Evolutionary conservation across 1,140 invertebrate genomes (phyloP).

Genomic region (Brachionus asplanchnoidis): DNA sequence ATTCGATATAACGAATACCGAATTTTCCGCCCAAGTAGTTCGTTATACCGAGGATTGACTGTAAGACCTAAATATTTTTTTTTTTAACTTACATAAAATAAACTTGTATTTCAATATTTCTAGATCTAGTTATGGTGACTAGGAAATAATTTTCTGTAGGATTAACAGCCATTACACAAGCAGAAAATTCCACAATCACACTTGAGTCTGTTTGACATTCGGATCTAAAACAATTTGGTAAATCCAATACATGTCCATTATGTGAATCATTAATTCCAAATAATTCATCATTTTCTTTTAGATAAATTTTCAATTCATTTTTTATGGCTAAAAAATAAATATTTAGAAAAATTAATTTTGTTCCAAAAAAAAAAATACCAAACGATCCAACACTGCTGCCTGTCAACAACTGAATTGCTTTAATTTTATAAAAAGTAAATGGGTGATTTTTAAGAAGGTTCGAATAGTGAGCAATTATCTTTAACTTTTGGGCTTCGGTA

Average conservation of each 20-base stretch:
- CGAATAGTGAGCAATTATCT: background rate
- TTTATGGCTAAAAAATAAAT: background rate
- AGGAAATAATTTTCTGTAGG: background rate
- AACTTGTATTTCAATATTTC: background rate
- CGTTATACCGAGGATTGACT: no score
- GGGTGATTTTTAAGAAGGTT: background rate
- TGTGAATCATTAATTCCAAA: background rate
- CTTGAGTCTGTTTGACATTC: background rate
- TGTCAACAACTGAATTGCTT: background rate
- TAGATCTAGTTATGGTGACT: background rate
- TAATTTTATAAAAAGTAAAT: constrained; percentile 3
- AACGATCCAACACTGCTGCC: background rate
- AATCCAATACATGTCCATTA: background rate
- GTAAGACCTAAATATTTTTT: background rate
- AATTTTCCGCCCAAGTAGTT: no score
- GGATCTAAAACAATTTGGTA: background rate
- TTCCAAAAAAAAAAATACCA: background rate
- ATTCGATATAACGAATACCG: no score
- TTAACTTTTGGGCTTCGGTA: background rate
- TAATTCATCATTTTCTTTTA: background rate
- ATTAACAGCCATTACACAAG: background rate
- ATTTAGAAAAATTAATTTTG: background rate
- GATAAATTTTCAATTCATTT: background rate
- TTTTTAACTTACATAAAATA: background rate
- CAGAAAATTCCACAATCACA: background rate